Evolutionary conservation across 1,140 invertebrate species (phyloP).

Genomic region (Drosophila paulistorum): DNA sequence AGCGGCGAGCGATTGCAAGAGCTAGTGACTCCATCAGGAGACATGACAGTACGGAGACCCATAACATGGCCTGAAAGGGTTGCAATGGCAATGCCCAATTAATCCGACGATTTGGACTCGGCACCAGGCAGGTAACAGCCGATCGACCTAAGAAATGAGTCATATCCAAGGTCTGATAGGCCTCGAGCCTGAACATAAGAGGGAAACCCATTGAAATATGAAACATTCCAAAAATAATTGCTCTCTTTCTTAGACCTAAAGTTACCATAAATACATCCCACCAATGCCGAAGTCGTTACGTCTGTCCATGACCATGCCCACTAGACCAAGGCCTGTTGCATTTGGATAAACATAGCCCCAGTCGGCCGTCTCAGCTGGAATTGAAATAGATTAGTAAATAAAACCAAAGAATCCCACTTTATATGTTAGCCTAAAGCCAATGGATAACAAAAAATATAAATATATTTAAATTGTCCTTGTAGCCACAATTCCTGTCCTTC

Average conservation of each 20-base stretch:
- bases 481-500: no score
- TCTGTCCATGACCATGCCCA: conserved; percentile 62
- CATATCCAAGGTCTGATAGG: conserved; percentile 59
- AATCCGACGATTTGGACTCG: conserved; percentile 49
- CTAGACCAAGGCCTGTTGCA: conserved; percentile 54
- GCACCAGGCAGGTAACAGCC: conserved; percentile 72
- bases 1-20: conserved; percentile 45
- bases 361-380: conserved; percentile 50
- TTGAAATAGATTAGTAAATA: neutral
- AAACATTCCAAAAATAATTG: no score
- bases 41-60: conserved; percentile 59
- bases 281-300: conserved; percentile 57
- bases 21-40: conserved; percentile 53
- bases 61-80: conserved; percentile 65
- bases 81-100: conserved; percentile 68
- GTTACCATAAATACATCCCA: conserved; percentile 56
- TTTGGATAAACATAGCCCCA: conserved; percentile 67
- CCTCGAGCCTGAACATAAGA: conserved; percentile 36
- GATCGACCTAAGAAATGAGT: conserved; percentile 69
- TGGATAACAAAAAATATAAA: no score
- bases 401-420: no score
- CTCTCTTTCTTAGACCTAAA: no score
- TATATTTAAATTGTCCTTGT: no score
- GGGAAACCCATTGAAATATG: neutral
- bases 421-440: no score